These are phyloP conservation scores for Anarhynchus alexandrinus DNA, from an alignment of 2,113 vertebrate genomes.

Conservation along the genomic window DNA sequence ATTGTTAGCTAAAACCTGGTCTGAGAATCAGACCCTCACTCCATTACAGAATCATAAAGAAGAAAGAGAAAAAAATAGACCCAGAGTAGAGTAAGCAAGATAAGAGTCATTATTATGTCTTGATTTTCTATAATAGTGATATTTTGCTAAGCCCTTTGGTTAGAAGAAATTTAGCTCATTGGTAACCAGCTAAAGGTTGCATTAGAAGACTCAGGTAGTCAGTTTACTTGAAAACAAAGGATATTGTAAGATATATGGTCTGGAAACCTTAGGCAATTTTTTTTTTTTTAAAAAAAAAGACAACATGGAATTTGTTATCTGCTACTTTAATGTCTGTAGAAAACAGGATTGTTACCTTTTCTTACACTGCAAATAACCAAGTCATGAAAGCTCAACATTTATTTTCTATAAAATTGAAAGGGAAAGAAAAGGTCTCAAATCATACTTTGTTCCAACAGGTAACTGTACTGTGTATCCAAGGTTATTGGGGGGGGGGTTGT, in stretches of 20 bases:
- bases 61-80: background rate
- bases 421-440: background rate
- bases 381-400: background rate
- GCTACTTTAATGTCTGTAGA: background rate
- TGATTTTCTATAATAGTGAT: background rate
- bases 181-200: background rate
- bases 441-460: background rate
- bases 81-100: background rate
- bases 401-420: background rate
- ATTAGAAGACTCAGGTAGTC: background rate
- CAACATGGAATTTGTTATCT: background rate
- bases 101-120: background rate
- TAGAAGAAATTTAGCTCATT: background rate
- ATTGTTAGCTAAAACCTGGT: background rate
- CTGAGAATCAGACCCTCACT: background rate
- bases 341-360: background rate
- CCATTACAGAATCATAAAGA: background rate
- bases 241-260: background rate
- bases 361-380: background rate
- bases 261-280: background rate
- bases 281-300: background rate
- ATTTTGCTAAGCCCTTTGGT: background rate
- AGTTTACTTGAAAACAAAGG: background rate
- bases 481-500: background rate
- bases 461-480: background rate